phyloP scores from a whole-genome alignment of 1,140 invertebrate species.

The Hylyphantes graminicola region DNA sequence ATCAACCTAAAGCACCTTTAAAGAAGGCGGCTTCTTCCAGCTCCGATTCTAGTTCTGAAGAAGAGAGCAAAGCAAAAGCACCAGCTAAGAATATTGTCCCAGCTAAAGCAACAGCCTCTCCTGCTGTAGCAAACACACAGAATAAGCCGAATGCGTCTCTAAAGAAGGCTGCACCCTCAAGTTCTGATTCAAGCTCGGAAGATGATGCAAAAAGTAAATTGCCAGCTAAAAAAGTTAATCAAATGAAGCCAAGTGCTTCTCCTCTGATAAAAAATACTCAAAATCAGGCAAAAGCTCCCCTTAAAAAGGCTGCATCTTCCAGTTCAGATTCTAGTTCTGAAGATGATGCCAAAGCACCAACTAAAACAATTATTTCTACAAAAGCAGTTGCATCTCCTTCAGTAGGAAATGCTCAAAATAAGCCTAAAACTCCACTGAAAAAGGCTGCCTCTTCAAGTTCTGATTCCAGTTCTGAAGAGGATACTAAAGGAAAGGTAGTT shows the following conservation, averaged over 20 bases:
- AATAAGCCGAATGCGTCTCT: not conserved
- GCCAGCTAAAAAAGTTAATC: too few species aligned
- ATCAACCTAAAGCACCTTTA: not conserved
- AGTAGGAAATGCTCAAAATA: not conserved
- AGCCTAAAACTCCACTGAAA: not conserved
- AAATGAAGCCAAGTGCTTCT: too few species aligned
- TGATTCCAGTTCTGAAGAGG: not conserved
- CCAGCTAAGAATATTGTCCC: not conserved
- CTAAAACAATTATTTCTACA: too few species aligned
- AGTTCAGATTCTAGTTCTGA: conserved; percentile 12
- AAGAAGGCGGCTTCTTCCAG: not conserved
- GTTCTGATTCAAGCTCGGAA: too few species aligned
- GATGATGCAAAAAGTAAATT: too few species aligned
- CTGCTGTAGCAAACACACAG: too few species aligned
- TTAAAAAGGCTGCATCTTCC: not conserved
- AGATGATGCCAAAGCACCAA: not conserved
- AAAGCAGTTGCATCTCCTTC: too few species aligned
- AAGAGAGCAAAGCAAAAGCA: not conserved
- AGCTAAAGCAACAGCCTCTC: too few species aligned
- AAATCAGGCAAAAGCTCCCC: not conserved
- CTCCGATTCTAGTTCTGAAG: conserved; percentile 30
- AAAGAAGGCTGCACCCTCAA: not conserved
- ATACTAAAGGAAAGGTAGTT: not conserved
- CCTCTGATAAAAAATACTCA: too few species aligned
- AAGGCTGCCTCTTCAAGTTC: not conserved